Evolutionary conservation across 2,113 vertebrate species (phyloP), one percentile per base, ranked within the genome.

Genomic region (Heterochromis multidens): DNA sequence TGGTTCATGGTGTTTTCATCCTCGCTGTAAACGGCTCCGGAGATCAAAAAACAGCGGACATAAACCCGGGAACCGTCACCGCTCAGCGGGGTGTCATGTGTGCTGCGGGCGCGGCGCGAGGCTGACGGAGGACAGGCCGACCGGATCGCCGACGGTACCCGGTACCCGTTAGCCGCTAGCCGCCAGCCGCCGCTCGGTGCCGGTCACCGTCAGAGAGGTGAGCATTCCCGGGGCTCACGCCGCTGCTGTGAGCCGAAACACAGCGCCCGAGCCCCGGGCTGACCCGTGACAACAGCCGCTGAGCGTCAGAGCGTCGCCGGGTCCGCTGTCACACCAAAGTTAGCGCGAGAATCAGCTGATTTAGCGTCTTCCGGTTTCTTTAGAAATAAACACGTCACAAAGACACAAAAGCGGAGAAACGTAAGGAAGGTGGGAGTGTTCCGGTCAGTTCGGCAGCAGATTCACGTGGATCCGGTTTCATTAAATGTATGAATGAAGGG

Each of bases 191-290:
- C 27, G 25, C 43, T 60, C 54, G 54, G 74, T 57, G 33, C 83
- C 83, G 61, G 83, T 72, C 21, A 46, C 59, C n/a, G 78, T 65
- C 52, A 77, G 43, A 74, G 58, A 87, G 91, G 91, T 92, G 63
- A 92, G 91, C 78, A 4, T 8, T 85, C 23, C 14, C 23, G 17
- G 6, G 31, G 11, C 43, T 77, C 57, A 6, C 2, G 25, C 17
- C 17, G 63, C 40, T 14, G 77, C 6, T 62, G 21, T 17, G 33
- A 72, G 1, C 40, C 52, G 19, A 29, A 11, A 49, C 5, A 3
- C 37, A 7, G 1, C 29, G 7, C 17, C 14, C 2, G 23, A 21
- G 8, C 13, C 0, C 56, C 43, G 60, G 60, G 1, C 11, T 17
- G 78, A 46, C n/a, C 13, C n/a, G 5, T 27, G 56, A 35, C 74